A percentile compares a stretch with the other conserved stretches of the same genome.
phyloP scores from a whole-genome alignment of 2,888 invertebrate species.

The Epistrophe grossulariae region DNA sequence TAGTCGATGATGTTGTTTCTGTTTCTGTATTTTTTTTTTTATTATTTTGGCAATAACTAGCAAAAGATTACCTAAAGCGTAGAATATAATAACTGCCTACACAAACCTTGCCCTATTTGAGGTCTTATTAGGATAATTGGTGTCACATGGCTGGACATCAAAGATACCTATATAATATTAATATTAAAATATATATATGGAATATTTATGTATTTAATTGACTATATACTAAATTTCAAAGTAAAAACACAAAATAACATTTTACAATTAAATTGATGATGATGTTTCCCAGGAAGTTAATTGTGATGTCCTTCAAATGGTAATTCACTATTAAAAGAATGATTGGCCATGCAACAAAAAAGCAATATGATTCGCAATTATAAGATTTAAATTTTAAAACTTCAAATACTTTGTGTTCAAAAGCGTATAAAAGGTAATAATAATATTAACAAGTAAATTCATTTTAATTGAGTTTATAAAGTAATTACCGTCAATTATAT shows the following conservation, averaged over 20 bases:
- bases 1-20: conserved; percentile 14
- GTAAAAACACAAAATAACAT: background rate
- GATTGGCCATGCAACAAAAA: background rate
- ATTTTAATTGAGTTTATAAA: background rate
- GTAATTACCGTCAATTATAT: too few relatives aligned
- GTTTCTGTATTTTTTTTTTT: background rate
- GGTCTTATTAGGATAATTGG: conserved; percentile 64
- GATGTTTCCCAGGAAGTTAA: background rate
- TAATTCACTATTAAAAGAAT: background rate
- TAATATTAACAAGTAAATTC: background rate
- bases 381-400: background rate
- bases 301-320: background rate
- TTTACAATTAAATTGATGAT: background rate
- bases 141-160: conserved; percentile 56
- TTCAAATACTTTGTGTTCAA: background rate
- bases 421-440: background rate
- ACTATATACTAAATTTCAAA: background rate
- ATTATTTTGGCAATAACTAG: conserved; percentile 37
- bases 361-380: background rate
- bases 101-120: conserved; percentile 58
- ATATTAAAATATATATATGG: conserved; percentile 1
- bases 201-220: conserved; percentile 12
- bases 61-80: conserved; percentile 31
- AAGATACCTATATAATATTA: conserved; percentile 8
- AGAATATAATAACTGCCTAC: conserved; percentile 47